Evolutionary conservation across 2,113 vertebrate species (phyloP).

Genomic region (Rafetus swinhoei): DNA sequence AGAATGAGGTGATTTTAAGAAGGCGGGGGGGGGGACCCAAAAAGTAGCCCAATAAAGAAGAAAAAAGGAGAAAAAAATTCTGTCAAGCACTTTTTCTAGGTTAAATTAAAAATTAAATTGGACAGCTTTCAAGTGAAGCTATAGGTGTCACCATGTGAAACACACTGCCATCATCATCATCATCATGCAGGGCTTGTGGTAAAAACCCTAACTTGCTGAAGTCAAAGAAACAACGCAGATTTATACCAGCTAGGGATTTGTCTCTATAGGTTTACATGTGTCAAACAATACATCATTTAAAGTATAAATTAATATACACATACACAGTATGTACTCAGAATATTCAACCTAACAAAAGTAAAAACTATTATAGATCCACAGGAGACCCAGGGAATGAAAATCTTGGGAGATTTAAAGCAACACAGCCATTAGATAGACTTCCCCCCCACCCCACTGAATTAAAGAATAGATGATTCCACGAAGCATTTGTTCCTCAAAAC

Average conservation of each 20-base stretch:
- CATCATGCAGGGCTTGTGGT: background rate
- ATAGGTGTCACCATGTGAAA: background rate
- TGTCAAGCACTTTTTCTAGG: background rate
- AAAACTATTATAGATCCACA: background rate
- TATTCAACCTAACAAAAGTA: background rate
- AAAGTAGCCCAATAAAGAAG: background rate
- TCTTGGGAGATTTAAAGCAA: no score
- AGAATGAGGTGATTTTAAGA: background rate
- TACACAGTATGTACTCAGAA: background rate
- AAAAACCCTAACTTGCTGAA: background rate
- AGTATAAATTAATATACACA: background rate
- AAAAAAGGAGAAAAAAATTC: background rate
- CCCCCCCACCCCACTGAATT: no score
- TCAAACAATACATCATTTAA: background rate
- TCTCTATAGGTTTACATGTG: background rate
- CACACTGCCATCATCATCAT: accelerated
- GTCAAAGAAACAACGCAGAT: background rate
- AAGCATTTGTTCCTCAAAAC: no score
- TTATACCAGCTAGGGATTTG: background rate
- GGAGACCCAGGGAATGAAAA: background rate
- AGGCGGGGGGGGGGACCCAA: background rate
- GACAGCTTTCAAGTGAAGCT: background rate
- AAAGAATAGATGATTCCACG: no score
- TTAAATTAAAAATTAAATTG: background rate
- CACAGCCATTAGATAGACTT: no score